Evolutionary conservation across 2,888 invertebrate species (phyloP), one percentile per base, ranked within the genome.

Genomic region (Punctoribates punctum): DNA sequence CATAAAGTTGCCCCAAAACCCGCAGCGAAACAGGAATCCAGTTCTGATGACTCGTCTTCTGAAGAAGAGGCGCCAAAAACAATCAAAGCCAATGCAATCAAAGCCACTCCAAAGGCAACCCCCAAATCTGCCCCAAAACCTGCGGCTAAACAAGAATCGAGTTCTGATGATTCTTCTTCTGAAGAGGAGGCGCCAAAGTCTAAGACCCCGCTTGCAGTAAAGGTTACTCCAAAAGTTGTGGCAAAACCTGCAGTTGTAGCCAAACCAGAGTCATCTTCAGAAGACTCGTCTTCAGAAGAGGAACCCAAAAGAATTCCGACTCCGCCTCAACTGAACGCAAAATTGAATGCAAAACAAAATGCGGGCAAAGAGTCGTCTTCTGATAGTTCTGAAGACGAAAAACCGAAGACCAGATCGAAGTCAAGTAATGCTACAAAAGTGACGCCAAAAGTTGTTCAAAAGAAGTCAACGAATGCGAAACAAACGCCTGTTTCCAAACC

Each of bases 301-400:
- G 42, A 70, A 57, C n/a, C 27, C 70, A 15, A 78, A 77, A 73
- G 13, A 11, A 42, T 42, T 9, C 11, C 42, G 42, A 42, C 42
- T 13, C 76, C 73, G 11, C 34, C 60, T n/a, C 11, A 73, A n/a
- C 23, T 42, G 13, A 42, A 42, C 5, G 5, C 34, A 34, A 76
- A 48, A 73, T n/a, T n/a, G n/a, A n/a, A n/a, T n/a, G n/a, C n/a
- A n/a, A n/a, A n/a, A n/a, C n/a, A n/a, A n/a, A n/a, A n/a, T n/a
- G n/a, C n/a, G n/a, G n/a, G n/a, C 3, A 34, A 81, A 74, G 80
- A 80, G 11, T 82, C 81, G 0, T 27, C 29, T 62, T 81, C 81
- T 38, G 82, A 82, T 1, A 82, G 81, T 77, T 83, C 82, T 11
- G 81, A 81, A 0, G 83, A 83, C 4, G 83, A 48, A 48, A 48